A percentile compares a stretch with the other conserved stretches of the same genome.
Conservation (phyloP, 2,797 vertebrate genomes). For the Leptatherina wallacei region DNA sequence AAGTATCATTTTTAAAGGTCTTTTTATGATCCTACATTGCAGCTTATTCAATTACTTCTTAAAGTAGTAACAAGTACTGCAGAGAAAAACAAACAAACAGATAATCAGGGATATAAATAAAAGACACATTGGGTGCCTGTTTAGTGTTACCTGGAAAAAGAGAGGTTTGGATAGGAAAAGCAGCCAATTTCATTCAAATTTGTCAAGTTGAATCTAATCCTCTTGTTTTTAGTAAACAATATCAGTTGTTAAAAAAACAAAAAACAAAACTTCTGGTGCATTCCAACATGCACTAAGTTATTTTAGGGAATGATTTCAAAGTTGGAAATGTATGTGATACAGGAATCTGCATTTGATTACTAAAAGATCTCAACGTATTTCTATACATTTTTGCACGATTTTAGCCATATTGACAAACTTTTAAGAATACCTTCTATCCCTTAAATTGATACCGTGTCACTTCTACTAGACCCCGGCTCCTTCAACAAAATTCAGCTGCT, state of each 20-base stretch:
- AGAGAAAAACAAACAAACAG: background rate
- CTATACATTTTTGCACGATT: background rate
- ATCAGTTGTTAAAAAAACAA: background rate
- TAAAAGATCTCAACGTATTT: background rate
- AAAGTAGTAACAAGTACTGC: background rate
- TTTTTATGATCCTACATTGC: background rate
- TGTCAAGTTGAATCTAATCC: background rate
- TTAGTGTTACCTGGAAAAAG: background rate
- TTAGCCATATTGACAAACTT: background rate
- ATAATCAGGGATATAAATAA: background rate
- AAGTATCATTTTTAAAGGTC: too few relatives aligned
- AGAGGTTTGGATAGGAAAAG: background rate
- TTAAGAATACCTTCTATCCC: background rate
- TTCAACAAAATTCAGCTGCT: slow-evolving; percentile 18
- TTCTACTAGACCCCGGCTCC: background rate
- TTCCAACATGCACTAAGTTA: too few relatives aligned
- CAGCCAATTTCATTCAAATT: background rate
- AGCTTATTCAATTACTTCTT: background rate
- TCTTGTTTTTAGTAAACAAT: background rate
- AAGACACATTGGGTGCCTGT: background rate
- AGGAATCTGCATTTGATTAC: background rate
- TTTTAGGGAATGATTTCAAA: too few relatives aligned
- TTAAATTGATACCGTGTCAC: background rate
- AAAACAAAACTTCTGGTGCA: too few relatives aligned
- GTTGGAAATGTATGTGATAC: background rate